These are phyloP conservation scores for Aptenodytes patagonicus DNA, from an alignment of 2,113 vertebrate genomes.

Conservation along the genomic window DNA sequence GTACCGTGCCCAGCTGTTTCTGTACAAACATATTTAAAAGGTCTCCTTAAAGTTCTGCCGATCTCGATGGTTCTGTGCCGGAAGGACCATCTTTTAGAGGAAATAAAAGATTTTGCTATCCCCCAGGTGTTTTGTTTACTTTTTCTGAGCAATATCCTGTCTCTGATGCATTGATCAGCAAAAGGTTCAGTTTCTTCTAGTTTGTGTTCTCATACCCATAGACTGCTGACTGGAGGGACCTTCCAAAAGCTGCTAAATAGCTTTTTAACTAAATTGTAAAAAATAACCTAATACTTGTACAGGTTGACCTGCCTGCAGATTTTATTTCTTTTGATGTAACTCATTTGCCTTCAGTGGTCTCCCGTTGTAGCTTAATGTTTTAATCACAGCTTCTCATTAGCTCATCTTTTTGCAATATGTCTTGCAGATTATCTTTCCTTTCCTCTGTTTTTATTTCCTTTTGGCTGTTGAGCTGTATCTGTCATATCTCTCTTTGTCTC, in stretches of 20 bases:
- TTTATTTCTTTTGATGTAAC: background rate
- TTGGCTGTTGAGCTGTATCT: background rate
- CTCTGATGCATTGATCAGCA: background rate
- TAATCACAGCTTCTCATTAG: background rate
- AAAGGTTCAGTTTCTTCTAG: background rate
- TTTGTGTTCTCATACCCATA: background rate
- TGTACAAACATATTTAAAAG: background rate
- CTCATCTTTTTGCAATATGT: background rate
- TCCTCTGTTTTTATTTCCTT: slow-evolving; percentile 3
- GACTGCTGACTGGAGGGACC: background rate
- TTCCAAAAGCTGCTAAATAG: background rate
- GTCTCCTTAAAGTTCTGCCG: background rate
- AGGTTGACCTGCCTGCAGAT: background rate
- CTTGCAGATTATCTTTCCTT: background rate
- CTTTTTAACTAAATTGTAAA: background rate
- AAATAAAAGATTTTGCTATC: background rate
- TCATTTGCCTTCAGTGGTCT: background rate
- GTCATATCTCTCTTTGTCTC: background rate
- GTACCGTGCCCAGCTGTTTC: background rate
- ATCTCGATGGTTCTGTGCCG: background rate
- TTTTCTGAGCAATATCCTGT: background rate
- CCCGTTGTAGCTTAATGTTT: background rate
- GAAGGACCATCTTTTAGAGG: background rate
- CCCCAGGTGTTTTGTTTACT: background rate
- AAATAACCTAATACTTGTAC: background rate